Conservation (phyloP, 1,140 invertebrate species). For the Anastrepha obliqua region DNA sequence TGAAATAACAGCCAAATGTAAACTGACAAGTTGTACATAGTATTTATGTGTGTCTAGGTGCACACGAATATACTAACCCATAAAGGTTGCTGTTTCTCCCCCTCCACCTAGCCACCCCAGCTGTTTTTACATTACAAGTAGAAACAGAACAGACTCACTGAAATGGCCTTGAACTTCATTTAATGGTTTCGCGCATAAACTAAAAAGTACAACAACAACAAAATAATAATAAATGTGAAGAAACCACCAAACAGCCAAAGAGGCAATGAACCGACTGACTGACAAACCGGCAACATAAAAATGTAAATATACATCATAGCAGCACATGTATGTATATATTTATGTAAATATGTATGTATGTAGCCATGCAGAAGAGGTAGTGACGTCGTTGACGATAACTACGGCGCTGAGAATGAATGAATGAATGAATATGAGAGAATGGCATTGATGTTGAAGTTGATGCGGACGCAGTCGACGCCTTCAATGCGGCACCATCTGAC, state of each 20-base stretch:
- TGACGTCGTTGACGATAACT: neutral
- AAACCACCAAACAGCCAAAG: conserved; percentile 11
- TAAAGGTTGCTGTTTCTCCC: neutral
- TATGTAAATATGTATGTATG: neutral
- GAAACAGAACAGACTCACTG: conserved; percentile 1
- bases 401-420: neutral
- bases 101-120: neutral
- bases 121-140: conserved; percentile 24
- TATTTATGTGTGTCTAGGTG: neutral
- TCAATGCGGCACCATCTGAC: neutral
- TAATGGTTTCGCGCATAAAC: conserved; percentile 44
- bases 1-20: neutral
- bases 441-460: neutral
- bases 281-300: conserved; percentile 9
- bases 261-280: conserved; percentile 32
- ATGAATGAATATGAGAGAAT: neutral
- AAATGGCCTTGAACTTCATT: conserved; percentile 49
- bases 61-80: neutral
- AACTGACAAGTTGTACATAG: neutral
- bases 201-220: conserved; percentile 23
- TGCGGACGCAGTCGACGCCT: neutral
- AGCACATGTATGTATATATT: neutral
- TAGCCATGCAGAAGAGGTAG: neutral
- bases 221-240: conserved; percentile 33
- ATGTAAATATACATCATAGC: conserved; percentile 9